These are phyloP conservation scores for Ligdia adustata DNA, from an alignment of 2,888 invertebrate species.

Conservation along the genomic window DNA sequence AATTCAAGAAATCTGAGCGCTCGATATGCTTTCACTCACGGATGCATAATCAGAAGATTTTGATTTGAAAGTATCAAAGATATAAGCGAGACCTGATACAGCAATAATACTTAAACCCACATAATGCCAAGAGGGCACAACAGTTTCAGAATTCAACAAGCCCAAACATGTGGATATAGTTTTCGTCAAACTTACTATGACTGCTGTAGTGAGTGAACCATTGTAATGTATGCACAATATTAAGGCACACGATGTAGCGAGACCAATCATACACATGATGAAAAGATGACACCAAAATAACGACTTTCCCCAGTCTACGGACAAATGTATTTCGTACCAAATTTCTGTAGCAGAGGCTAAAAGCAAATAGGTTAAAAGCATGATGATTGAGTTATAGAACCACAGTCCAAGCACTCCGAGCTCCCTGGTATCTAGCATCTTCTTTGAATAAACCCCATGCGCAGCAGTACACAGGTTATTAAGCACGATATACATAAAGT, in stretches of 20 bases:
- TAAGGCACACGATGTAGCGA: not conserved
- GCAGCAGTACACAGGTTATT: not conserved
- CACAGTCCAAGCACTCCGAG: not conserved
- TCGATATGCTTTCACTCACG: too few relatives aligned
- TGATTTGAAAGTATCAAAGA: not conserved
- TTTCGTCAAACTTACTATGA: not conserved
- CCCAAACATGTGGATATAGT: not conserved
- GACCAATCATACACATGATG: not conserved
- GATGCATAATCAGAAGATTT: not conserved
- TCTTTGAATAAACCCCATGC: constrained; percentile 2
- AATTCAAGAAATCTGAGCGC: too few relatives aligned
- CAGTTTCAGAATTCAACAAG: not conserved
- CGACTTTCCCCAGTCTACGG: not conserved
- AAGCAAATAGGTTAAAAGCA: not conserved
- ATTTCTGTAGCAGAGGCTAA: not conserved
- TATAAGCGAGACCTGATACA: not conserved
- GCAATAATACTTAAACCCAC: not conserved
- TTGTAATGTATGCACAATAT: not conserved
- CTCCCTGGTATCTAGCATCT: constrained; percentile 1
- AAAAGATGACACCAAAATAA: not conserved
- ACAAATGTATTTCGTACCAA: not conserved
- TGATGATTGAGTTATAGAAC: not conserved
- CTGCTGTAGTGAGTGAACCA: not conserved
- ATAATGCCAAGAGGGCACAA: not conserved
- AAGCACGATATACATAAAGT: not conserved